Evolutionary conservation across 2,113 vertebrate species (phyloP), one percentile per base, ranked within the genome.

Genomic region (Vanacampus margaritifer): DNA sequence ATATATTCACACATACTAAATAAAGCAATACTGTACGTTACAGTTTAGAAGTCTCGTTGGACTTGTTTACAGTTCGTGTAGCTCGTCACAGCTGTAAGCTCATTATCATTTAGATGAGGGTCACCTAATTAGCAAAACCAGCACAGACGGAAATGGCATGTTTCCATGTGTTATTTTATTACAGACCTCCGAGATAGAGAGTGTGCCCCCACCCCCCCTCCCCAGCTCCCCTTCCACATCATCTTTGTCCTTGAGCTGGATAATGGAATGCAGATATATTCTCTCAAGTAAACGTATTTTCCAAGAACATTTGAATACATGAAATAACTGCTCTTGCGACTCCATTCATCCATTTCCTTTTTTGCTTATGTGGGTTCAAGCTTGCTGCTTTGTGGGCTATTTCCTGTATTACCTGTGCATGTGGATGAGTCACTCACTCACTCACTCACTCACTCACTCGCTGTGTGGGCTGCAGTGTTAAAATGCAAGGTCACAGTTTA

Each of bases 211-310:
- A 16, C 43, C 14, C 28, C n/a, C 43, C 43, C 14, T 14, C 43
- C n/a, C n/a, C n/a, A n/a, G n/a, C n/a, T 17, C 5, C 14, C 3
- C 2, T 46, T 35, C 58, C 3, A 37, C 43, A 28, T 19, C 10
- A 57, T 59, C 45, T 69, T 72, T 3, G 72, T 81, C 58, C 74
- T 83, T 78, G 48, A 69, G 54, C 60, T 48, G 65, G 73, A 71
- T 39, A 67, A 54, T 23, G 63, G n/a, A 64, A 37, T 72, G 53
- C 62, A 57, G 63, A 48, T 75, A 10, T 43, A 39, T 36, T 50
- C 0, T 53, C 64, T 69, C 41, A 36, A 45, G 67, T 57, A 60
- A 45, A 59, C 63, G 9, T 10, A 66, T 74, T 72, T 50, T 41
- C 64, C 24, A 68, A 57, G 59, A 78, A n/a, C 26, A 28, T 68